Percentiles rank a stretch among this genome's conserved stretches.
These are phyloP conservation scores for Xenops minutus DNA, from an alignment of 2,797 vertebrate species.

Conservation along the genomic window DNA sequence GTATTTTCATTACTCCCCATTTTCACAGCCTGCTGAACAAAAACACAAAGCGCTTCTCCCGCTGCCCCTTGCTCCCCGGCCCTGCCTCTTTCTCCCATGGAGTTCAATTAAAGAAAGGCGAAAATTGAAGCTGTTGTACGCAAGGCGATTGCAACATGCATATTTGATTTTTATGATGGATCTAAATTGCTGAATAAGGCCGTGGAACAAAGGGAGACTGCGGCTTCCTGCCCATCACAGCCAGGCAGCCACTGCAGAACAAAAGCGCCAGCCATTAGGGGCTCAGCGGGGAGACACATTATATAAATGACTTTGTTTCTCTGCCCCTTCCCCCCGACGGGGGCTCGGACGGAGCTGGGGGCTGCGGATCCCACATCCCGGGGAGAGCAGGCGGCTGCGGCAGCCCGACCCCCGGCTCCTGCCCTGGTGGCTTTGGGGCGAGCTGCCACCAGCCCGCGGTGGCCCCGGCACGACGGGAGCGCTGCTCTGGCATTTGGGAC, in stretches of 20 bases:
- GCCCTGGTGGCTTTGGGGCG: fast-evolving
- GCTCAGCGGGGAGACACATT: slow-evolving; percentile 78
- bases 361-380: slow-evolving; percentile 21
- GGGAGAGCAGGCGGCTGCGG: not conserved
- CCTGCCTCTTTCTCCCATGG: slow-evolving; percentile 69
- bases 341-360: slow-evolving; percentile 51
- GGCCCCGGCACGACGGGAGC: fast-evolving
- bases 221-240: slow-evolving; percentile 74
- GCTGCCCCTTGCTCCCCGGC: slow-evolving; percentile 62
- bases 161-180: slow-evolving; percentile 82
- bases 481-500: not conserved
- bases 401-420: not conserved
- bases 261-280: slow-evolving; percentile 77
- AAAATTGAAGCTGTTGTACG: slow-evolving; percentile 76
- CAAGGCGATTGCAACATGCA: slow-evolving; percentile 75
- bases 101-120: slow-evolving; percentile 77
- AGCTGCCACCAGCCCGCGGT: fast-evolving
- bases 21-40: slow-evolving; percentile 75
- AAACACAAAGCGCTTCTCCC: slow-evolving; percentile 70
- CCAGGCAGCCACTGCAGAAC: slow-evolving; percentile 72
- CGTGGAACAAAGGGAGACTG: slow-evolving; percentile 74
- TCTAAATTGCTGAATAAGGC: slow-evolving; percentile 80
- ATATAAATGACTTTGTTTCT: slow-evolving; percentile 78
- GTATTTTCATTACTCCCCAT: slow-evolving; percentile 67
- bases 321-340: slow-evolving; percentile 64